Base-by-base conservation (phyloP, 2,888 invertebrate species). In the Hyposoter dolosus region DNA sequence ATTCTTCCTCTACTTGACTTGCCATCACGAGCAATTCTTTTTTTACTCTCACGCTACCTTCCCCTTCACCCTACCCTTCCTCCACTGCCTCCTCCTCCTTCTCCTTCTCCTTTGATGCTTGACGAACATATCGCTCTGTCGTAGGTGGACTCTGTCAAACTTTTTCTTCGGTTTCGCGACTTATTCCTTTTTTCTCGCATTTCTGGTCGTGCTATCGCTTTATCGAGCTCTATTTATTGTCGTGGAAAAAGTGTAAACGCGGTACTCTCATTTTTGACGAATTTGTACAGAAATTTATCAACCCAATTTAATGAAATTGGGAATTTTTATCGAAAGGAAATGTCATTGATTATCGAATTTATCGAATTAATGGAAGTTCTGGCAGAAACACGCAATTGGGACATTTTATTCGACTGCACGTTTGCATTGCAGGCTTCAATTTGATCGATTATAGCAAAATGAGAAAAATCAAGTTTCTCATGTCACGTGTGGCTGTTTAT, bases 1-100 rank as follows among this genome's bases (percentile, higher is more conserved):
- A 91, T 91, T 92, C 91, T 91, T 90, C 90, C 91, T 89, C 88
- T 86, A 89, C 88, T 88, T 89, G 88, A 89, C 80, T 83, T 79
- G 68, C 88, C 85, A 84, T 84, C 86, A 89, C 83, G 88, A 88
- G 88, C 81, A 83, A 89, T 89, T 91, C 90, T 90, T 90, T 92
- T 92, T 90, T 92, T 92, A 90, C 91, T 91, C 90, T 90, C 88
- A 86, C 86, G 89, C 88, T 90, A 80, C 85, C 72, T 82, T 75
- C 86, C 82, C 68, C 84, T 79, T 69, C 74, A 63, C 82, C 72
- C 56, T 17, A 12, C 28, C 63, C 83, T 76, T 63, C 74, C 66
- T 77, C 75, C 50, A 9, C 43, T 19, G 7, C 65, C 35, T 28
- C n/a, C 23, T 7, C 12, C 45, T 45, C 40, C 17, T 40, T 12